Percentiles rank a stretch among this genome's conserved stretches.
phyloP scores from a whole-genome alignment of 2,113 vertebrate species.

The Mormyrus lacerda region DNA sequence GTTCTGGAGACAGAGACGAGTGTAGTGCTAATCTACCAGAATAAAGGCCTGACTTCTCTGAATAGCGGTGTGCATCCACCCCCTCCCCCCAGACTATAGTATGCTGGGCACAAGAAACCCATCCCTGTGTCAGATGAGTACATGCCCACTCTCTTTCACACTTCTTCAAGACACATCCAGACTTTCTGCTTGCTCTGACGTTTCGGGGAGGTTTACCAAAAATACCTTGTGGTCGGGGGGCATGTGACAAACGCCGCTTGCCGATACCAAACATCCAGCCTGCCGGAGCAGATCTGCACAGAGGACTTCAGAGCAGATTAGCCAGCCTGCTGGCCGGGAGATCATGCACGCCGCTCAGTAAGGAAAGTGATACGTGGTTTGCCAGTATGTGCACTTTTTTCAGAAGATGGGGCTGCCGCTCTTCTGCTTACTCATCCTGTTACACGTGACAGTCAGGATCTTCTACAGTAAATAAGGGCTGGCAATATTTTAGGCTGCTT shows the following conservation, averaged over 20 bases:
- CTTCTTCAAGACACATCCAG: not conserved
- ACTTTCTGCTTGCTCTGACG: not conserved
- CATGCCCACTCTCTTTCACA: not conserved
- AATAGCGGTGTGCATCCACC: not conserved
- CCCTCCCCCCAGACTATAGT: not conserved
- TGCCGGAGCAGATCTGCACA: not conserved
- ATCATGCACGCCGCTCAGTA: not conserved
- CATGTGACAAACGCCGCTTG: not conserved
- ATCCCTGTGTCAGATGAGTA: not conserved
- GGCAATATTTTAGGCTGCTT: constrained; percentile 7
- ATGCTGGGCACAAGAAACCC: not conserved
- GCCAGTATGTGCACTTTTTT: not conserved
- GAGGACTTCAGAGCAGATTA: not conserved
- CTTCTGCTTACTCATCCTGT: not conserved
- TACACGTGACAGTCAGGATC: not conserved
- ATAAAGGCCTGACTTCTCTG: constrained; percentile 47
- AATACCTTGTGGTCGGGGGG: not conserved
- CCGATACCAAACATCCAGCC: not conserved
- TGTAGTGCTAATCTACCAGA: constrained; percentile 54
- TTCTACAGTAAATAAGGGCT: constrained; percentile 1
- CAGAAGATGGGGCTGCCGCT: not conserved
- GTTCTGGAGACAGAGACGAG: not conserved
- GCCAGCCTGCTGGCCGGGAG: not conserved
- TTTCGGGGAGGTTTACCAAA: not conserved
- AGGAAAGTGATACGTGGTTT: not conserved